These are phyloP conservation scores for Drosophila borealis DNA, from an alignment of 2,888 invertebrate species.

Conservation along the genomic window DNA sequence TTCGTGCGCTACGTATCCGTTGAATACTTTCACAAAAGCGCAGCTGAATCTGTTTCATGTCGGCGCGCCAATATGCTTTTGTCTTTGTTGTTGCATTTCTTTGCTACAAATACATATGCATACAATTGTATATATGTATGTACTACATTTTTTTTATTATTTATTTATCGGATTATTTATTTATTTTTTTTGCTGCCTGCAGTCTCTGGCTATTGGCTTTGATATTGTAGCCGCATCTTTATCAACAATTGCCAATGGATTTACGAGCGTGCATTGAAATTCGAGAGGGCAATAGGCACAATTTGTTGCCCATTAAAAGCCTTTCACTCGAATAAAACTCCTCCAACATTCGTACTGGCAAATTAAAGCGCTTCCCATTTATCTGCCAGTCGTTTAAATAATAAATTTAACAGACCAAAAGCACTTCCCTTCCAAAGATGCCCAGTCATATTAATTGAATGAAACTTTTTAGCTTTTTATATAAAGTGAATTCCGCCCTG, in stretches of 20 bases:
- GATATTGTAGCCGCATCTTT: slow-evolving; percentile 51
- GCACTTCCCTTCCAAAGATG: slow-evolving; percentile 5
- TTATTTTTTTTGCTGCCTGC: slow-evolving; percentile 12
- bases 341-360: slow-evolving; percentile 1
- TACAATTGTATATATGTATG: slow-evolving; percentile 6
- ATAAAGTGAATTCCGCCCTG: not conserved
- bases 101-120: slow-evolving; percentile 14
- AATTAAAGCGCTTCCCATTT: slow-evolving; percentile 28
- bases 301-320: slow-evolving; percentile 32
- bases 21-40: slow-evolving; percentile 72
- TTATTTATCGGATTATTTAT: slow-evolving; percentile 5
- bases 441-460: slow-evolving; percentile 33
- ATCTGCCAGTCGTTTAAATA: slow-evolving; percentile 42
- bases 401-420: slow-evolving; percentile 31
- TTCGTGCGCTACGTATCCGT: slow-evolving; percentile 53
- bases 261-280: slow-evolving; percentile 41
- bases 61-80: slow-evolving; percentile 54
- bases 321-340: slow-evolving; percentile 41
- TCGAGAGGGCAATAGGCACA: slow-evolving; percentile 27
- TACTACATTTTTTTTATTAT: slow-evolving; percentile 11
- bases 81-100: slow-evolving; percentile 40
- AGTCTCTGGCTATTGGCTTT: slow-evolving; percentile 34
- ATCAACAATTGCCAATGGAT: slow-evolving; percentile 53
- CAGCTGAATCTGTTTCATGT: slow-evolving; percentile 62
- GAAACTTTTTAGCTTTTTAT: slow-evolving; percentile 16